Evolutionary conservation across 2,797 vertebrate species (phyloP).

Genomic region (Rhyacichthys aspro): DNA sequence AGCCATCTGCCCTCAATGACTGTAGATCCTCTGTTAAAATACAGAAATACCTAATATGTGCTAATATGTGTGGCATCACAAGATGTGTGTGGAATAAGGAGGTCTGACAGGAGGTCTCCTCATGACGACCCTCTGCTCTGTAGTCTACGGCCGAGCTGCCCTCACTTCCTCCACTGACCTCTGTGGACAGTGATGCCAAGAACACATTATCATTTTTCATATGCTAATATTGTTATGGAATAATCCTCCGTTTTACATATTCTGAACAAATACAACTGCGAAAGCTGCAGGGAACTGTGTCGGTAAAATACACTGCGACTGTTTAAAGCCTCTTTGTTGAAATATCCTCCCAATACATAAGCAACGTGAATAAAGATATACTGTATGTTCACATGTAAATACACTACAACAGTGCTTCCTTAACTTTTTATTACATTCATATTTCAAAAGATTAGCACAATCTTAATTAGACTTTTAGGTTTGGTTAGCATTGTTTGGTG

Average conservation of each 20-base stretch:
- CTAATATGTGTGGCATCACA: no score
- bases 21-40: slow-evolving; percentile 3
- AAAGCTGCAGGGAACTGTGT: not conserved
- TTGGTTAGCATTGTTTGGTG: no score
- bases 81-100: no score
- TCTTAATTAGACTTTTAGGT: no score
- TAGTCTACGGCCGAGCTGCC: slow-evolving; percentile 26
- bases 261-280: not conserved
- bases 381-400: no score
- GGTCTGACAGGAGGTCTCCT: not conserved
- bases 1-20: not conserved
- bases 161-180: slow-evolving; percentile 42
- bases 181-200: slow-evolving; percentile 54
- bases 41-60: not conserved
- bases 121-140: slow-evolving; percentile 27
- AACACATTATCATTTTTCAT: slow-evolving; percentile 49
- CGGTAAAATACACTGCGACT: not conserved
- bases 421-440: no score
- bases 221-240: slow-evolving; percentile 31
- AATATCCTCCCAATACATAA: no score
- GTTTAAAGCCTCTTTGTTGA: no score
- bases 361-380: no score
- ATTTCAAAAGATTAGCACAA: no score
- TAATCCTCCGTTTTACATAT: not conserved
- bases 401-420: no score